A percentile compares a stretch with the other conserved stretches of the same genome.
These are phyloP conservation scores for Procambarus virginalis DNA, from an alignment of 1,140 invertebrate species.

Conservation along the genomic window DNA sequence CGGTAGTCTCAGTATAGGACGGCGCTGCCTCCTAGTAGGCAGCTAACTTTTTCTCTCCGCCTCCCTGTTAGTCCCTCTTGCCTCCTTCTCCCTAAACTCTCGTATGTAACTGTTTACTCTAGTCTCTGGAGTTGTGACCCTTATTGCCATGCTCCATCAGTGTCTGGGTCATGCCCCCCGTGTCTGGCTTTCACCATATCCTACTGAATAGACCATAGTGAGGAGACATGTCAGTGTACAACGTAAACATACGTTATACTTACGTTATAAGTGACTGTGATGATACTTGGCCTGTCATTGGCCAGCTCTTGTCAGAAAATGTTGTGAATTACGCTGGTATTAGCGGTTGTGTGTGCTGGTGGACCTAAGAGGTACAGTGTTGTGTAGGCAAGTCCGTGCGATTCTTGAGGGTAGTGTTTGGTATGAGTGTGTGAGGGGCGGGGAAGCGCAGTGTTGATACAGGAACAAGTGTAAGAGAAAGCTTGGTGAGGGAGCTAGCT, in stretches of 20 bases:
- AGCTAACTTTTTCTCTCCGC: background rate
- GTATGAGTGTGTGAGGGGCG: too few species aligned
- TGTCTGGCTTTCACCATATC: background rate
- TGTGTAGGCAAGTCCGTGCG: too few species aligned
- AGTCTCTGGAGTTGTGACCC: background rate
- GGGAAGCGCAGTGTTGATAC: too few species aligned
- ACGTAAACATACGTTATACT: background rate
- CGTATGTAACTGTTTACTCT: background rate
- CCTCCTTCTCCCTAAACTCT: background rate
- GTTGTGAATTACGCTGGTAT: too few species aligned
- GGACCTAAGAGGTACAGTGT: too few species aligned
- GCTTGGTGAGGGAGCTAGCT: background rate
- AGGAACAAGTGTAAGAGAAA: background rate
- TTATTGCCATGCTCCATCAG: background rate
- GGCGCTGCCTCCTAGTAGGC: background rate
- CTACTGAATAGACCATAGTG: background rate
- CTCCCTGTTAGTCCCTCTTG: background rate
- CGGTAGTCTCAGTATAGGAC: conserved; percentile 2
- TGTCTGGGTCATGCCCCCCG: background rate
- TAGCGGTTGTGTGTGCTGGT: too few species aligned
- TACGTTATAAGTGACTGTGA: background rate
- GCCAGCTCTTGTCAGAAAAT: background rate
- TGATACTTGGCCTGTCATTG: background rate
- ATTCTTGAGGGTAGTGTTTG: too few species aligned
- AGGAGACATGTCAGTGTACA: background rate